A percentile compares a stretch with the other conserved stretches of the same genome.
phyloP scores from a whole-genome alignment of 2,888 invertebrate species.

The Sarcophaga caerulescens region DNA sequence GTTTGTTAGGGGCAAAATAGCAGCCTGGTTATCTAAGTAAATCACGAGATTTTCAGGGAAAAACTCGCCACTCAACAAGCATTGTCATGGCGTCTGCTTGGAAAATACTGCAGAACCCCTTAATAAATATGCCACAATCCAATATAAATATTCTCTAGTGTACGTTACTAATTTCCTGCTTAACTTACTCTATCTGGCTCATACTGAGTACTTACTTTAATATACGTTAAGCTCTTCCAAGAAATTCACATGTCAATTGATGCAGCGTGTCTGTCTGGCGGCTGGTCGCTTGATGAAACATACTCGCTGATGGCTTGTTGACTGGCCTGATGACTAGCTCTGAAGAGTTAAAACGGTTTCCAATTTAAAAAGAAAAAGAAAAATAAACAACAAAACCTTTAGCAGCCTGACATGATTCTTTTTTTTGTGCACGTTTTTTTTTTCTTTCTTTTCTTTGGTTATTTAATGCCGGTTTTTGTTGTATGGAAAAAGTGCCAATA shows the following conservation, averaged over 20 bases:
- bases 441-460: conserved; percentile 14
- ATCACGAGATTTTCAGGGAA: no score
- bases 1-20: no score
- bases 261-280: conserved; percentile 29
- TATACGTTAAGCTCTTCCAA: conserved; percentile 29
- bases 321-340: conserved; percentile 43
- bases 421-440: background rate
- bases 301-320: conserved; percentile 44
- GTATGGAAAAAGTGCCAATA: conserved; percentile 58
- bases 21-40: no score
- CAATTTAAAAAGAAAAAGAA: conserved; percentile 32
- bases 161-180: background rate
- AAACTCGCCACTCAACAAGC: no score
- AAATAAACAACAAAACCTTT: background rate
- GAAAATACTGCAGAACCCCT: no score
- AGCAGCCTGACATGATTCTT: conserved; percentile 51
- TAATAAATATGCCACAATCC: no score
- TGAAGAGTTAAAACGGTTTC: conserved; percentile 14
- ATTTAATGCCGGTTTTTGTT: conserved; percentile 2
- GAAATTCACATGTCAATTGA: conserved; percentile 59
- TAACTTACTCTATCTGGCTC: background rate
- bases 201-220: background rate
- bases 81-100: no score
- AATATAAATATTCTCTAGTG: background rate
- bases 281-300: conserved; percentile 50